Percentiles rank a stretch among this genome's conserved stretches.
Conservation (phyloP, 1,140 invertebrate genomes). For the Pseudomyrmex sp. region DNA sequence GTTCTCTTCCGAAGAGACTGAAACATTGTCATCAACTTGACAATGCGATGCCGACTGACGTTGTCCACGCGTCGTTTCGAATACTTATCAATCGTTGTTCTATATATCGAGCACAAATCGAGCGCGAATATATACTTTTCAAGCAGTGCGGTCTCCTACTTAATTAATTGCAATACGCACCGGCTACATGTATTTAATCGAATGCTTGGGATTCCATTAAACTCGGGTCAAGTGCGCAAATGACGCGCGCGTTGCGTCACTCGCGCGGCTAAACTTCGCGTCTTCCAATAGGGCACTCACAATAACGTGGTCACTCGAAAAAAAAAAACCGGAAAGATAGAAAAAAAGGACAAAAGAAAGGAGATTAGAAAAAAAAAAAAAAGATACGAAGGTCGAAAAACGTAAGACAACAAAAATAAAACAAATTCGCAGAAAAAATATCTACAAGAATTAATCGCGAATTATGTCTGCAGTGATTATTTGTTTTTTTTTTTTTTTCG, state of each 20-base stretch:
- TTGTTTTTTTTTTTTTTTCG: background rate
- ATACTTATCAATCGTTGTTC: no score
- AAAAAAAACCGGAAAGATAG: background rate
- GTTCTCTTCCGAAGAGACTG: no score
- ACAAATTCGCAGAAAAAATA: background rate
- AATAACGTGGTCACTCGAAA: background rate
- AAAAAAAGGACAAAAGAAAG: background rate
- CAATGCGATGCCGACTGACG: no score
- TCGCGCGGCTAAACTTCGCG: slow-evolving; percentile 14
- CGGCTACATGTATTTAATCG: slow-evolving; percentile 70
- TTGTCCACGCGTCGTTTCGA: no score
- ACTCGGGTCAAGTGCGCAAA: slow-evolving; percentile 65
- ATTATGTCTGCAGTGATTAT: no score
- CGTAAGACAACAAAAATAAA: background rate
- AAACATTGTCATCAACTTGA: no score
- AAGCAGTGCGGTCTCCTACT: slow-evolving; percentile 31
- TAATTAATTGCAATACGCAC: slow-evolving; percentile 64
- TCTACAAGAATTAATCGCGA: background rate
- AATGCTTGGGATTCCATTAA: slow-evolving; percentile 70
- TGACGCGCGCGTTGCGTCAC: slow-evolving; percentile 59
- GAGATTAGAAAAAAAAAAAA: background rate
- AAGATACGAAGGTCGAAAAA: background rate
- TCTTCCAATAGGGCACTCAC: background rate
- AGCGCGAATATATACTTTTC: background rate
- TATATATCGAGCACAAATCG: background rate